phyloP scores from a whole-genome alignment of 2,113 vertebrate species.

The Cephalopholis sonnerati region DNA sequence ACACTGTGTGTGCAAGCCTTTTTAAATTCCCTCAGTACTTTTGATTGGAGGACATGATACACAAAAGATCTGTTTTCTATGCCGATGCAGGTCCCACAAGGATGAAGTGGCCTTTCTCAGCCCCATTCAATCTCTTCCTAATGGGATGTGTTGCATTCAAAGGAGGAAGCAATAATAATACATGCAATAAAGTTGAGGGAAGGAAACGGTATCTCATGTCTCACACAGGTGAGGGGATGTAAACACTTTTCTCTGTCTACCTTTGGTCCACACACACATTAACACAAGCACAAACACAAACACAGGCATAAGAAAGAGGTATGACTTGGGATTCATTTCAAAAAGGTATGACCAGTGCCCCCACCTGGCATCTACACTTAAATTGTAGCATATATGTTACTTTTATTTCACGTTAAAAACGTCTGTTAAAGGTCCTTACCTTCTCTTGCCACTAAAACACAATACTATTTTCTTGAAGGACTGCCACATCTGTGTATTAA shows the following conservation, averaged over 20 bases:
- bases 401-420: background rate
- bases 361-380: background rate
- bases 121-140: slow-evolving; percentile 60
- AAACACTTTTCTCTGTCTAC: slow-evolving; percentile 28
- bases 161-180: slow-evolving; percentile 54
- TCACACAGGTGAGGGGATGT: slow-evolving; percentile 33
- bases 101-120: slow-evolving; percentile 60
- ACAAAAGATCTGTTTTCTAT: slow-evolving; percentile 56
- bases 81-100: slow-evolving; percentile 30
- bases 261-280: background rate
- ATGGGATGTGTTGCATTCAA: slow-evolving; percentile 63
- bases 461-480: no score
- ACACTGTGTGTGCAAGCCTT: background rate
- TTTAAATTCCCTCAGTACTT: slow-evolving; percentile 53
- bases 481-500: no score
- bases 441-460: background rate
- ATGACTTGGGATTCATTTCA: slow-evolving; percentile 1
- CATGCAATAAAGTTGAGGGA: slow-evolving; percentile 21
- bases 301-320: background rate
- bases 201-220: slow-evolving; percentile 35
- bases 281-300: background rate
- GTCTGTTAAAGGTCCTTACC: background rate
- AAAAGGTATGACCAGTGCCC: background rate
- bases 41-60: slow-evolving; percentile 44
- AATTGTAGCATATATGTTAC: background rate